A percentile compares a stretch with the other conserved stretches of the same genome.
Conservation (phyloP, 2,888 invertebrate species). For the Phymatocera aterrima region DNA sequence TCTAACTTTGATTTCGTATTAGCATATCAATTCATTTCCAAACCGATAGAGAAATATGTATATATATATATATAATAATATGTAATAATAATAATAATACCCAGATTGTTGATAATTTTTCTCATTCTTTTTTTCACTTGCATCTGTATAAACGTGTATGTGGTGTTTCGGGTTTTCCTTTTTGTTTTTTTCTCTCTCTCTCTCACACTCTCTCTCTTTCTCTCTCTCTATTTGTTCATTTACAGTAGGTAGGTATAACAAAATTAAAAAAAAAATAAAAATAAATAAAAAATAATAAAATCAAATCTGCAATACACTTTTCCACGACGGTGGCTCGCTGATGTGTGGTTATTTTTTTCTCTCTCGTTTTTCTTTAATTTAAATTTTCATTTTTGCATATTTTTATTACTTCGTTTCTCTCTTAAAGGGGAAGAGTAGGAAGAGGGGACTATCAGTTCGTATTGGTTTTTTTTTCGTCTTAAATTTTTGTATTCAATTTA, state of each 20-base stretch:
- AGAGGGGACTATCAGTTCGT: conserved; percentile 14
- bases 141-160: no score
- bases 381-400: neutral
- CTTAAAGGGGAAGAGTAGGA: neutral
- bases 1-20: no score
- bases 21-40: no score
- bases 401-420: neutral
- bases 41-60: no score
- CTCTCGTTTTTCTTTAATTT: neutral
- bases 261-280: no score
- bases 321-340: conserved; percentile 3
- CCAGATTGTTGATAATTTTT: no score
- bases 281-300: no score
- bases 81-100: no score
- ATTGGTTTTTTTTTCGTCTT: neutral
- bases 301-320: neutral
- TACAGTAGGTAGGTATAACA: neutral
- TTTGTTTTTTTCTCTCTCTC: neutral
- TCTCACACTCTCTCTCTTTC: conserved; percentile 12
- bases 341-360: neutral
- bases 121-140: no score
- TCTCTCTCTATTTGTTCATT: neutral
- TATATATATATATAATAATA: no score
- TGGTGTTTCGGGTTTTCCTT: neutral
- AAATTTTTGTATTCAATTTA: no score